Evolutionary conservation across 1,140 invertebrate species (phyloP).

Genomic region (Euwallacea similis): DNA sequence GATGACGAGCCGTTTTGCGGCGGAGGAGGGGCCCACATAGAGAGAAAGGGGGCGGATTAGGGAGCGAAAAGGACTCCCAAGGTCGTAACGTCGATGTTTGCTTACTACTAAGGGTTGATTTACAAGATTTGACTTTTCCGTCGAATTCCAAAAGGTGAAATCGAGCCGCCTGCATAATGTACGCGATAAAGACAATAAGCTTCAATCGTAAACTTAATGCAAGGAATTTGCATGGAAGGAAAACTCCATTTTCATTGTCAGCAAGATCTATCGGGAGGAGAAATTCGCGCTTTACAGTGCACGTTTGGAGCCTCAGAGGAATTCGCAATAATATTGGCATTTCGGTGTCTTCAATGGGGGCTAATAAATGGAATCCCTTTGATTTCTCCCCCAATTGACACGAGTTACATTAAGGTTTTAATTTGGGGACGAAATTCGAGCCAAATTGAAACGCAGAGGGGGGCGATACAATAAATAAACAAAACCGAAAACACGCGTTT

Average conservation of each 20-base stretch:
- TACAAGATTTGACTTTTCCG: too few relatives aligned
- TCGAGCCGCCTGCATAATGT: neutral
- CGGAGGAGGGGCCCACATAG: too few relatives aligned
- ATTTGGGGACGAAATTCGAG: neutral
- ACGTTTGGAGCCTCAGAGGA: neutral
- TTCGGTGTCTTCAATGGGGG: neutral
- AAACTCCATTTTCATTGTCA: neutral
- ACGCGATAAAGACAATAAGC: neutral
- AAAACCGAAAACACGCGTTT: conserved; percentile 5
- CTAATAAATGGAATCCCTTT: neutral
- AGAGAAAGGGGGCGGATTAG: too few relatives aligned
- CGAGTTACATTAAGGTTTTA: neutral
- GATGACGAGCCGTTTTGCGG: too few relatives aligned
- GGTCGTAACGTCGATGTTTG: too few relatives aligned
- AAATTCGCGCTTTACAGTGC: conserved; percentile 2
- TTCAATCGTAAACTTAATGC: neutral
- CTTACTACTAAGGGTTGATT: too few relatives aligned
- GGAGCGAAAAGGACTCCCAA: too few relatives aligned
- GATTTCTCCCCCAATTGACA: neutral
- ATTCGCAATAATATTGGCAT: conserved; percentile 11
- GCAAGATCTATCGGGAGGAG: neutral
- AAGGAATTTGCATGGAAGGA: conserved; percentile 1
- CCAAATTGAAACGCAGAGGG: neutral
- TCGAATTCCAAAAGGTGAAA: too few relatives aligned
- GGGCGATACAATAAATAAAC: conserved; percentile 9